A percentile compares a stretch with the other conserved stretches of the same genome.
These are phyloP conservation scores for Platygyra sinensis DNA, from an alignment of 64 coral and sea anemone species.

Conservation along the genomic window DNA sequence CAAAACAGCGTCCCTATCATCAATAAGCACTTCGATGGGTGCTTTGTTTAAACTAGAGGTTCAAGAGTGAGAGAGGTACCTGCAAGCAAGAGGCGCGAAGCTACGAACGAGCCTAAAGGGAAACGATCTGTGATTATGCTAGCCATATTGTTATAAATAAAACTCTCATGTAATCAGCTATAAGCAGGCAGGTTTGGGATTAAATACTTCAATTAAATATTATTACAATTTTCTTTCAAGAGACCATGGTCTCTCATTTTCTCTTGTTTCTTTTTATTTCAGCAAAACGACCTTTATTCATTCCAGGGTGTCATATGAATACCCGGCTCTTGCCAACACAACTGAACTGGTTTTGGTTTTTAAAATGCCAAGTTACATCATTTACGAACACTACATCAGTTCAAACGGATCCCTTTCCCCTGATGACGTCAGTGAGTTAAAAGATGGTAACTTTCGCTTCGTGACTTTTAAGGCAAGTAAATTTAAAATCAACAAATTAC, in stretches of 20 bases:
- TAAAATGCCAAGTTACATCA: background rate
- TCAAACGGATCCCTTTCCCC: conserved; percentile 1
- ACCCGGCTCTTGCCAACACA: background rate
- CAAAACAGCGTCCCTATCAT: too few species aligned
- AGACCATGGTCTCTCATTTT: too few species aligned
- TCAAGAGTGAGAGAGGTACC: too few species aligned
- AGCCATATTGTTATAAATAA: too few species aligned
- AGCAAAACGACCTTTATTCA: background rate
- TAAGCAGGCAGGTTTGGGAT: too few species aligned
- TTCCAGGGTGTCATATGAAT: background rate
- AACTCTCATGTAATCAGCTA: too few species aligned
- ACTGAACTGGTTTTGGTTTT: background rate
- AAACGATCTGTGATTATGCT: too few species aligned
- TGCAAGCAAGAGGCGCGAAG: too few species aligned
- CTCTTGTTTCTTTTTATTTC: too few species aligned
- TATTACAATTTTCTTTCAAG: background rate
- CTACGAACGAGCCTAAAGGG: too few species aligned
- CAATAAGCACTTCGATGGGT: too few species aligned
- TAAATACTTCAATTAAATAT: background rate
- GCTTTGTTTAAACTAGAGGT: too few species aligned
- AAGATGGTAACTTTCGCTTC: background rate
- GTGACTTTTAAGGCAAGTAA: background rate
- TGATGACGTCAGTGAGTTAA: background rate
- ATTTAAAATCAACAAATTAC: background rate
- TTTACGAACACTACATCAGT: background rate